A percentile compares a stretch with the other conserved stretches of the same genome.
Conservation (phyloP, 2,888 invertebrate species). For the Plagiodera versicolora region DNA sequence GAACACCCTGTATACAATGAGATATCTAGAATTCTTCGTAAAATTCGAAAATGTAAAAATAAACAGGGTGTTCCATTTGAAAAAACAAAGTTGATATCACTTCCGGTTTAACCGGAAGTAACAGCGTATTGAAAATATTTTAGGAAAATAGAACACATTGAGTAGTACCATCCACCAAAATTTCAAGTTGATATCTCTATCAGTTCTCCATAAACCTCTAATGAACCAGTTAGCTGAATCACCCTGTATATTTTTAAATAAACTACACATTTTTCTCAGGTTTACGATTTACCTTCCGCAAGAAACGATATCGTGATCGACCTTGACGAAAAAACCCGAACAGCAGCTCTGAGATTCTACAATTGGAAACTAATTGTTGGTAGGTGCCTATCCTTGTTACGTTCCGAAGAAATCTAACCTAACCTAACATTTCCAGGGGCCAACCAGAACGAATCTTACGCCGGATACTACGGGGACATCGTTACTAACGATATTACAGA, state of each 20-base stretch:
- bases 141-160: too few relatives aligned
- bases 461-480: constrained; percentile 55
- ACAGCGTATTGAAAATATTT: too few relatives aligned
- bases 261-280: constrained; percentile 25
- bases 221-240: too few relatives aligned
- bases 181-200: too few relatives aligned
- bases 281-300: constrained; percentile 58
- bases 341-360: constrained; percentile 54
- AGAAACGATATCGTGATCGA: constrained; percentile 69
- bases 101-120: too few relatives aligned
- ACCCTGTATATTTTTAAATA: background rate
- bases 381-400: constrained; percentile 46
- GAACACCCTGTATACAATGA: too few relatives aligned
- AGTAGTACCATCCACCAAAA: too few relatives aligned
- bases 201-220: background rate
- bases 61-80: too few relatives aligned
- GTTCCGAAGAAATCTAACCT: too few relatives aligned
- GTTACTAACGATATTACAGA: constrained; percentile 49
- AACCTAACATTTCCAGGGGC: constrained; percentile 38
- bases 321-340: constrained; percentile 65
- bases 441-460: constrained; percentile 49
- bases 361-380: constrained; percentile 60
- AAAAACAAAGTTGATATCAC: too few relatives aligned
- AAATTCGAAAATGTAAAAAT: too few relatives aligned
- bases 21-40: too few relatives aligned